Evolutionary conservation across 1,140 invertebrate species (phyloP).

Genomic region (Cardiocondyla obscurior): DNA sequence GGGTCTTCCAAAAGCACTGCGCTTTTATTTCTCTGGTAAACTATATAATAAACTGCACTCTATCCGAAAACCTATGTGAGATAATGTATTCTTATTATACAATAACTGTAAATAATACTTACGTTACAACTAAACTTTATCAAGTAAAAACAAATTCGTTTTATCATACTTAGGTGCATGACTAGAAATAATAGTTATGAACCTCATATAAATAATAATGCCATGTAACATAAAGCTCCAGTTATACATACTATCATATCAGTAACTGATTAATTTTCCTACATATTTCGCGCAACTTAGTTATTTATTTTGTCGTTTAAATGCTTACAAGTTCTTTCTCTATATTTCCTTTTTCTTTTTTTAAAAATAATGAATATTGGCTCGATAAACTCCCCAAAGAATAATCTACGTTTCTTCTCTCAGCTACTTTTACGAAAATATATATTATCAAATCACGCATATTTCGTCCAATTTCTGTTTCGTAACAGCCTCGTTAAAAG

Average conservation of each 20-base stretch:
- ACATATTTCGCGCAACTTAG: conserved; percentile 26
- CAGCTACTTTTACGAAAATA: conserved; percentile 30
- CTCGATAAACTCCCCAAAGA: conserved; percentile 11
- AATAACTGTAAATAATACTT: conserved; percentile 76
- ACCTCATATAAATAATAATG: conserved; percentile 26
- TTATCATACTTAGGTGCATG: not conserved
- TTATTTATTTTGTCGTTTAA: conserved; percentile 9
- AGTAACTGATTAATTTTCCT: conserved; percentile 23
- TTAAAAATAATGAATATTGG: conserved; percentile 15
- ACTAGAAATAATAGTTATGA: conserved; percentile 64
- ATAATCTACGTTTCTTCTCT: conserved; percentile 13
- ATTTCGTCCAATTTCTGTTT: not conserved
- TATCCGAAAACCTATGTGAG: conserved; percentile 74
- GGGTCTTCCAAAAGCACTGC: conserved; percentile 34
- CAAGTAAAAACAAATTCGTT: conserved; percentile 27
- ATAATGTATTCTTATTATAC: conserved; percentile 64
- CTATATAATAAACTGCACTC: conserved; percentile 73
- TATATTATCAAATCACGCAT: conserved; percentile 18
- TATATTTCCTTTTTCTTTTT: not conserved
- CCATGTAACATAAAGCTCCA: not conserved
- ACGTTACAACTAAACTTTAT: conserved; percentile 52
- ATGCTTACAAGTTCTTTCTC: conserved; percentile 45
- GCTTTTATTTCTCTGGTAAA: conserved; percentile 67
- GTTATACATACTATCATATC: conserved; percentile 8
- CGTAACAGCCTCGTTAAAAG: not conserved